Base-by-base conservation (phyloP, 2,113 vertebrate genomes). In the Entelurus aequoreus region DNA sequence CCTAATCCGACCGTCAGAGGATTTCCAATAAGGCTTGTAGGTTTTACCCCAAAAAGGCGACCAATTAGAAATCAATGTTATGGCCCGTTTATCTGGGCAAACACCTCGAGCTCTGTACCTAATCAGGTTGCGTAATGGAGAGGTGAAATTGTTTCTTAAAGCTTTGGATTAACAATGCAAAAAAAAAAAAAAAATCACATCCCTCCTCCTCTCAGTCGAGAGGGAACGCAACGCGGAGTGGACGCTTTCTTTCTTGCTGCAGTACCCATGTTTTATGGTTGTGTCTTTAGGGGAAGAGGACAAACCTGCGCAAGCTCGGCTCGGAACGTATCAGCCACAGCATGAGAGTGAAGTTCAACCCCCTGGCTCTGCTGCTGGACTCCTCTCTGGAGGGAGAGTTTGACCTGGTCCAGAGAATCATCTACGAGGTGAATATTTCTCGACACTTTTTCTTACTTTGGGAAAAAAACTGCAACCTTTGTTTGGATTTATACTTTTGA, bases 291-390 rank as follows among this genome's bases (percentile, higher is more conserved):
- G 97, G 94, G 46, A 99, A 99, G 82, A 93, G 97, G 81, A 99
- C 97, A 0, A 99, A 99, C 78, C 76, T 99, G 78, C 93, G 95
- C 14, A 99, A 99, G 86, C 68, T 65, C 0, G 93, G 92, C 35
- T 99, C 97, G 0, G 96, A 98, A 75, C 90, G 97, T 66, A 97
- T 98, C 36, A 90, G 89, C 6, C 97, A 99, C 52, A 88, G 83
- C 64, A 96, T 99, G 96, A 91, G 97, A 80, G 97, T 99, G 74
- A 95, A 94, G 68, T 99, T 99, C 86, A 98, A 99, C 83, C 97
- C 97, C 0, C 89, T 99, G 0, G 94, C 97, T 0, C 86, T 99
- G 63, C 92, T 99, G 54, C 88, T 99, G 54, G 97, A 99, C 87
- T 98, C 97, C 0, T 98, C 97, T 56, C 89, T 99, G 88, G 97